Evolutionary conservation across 2,888 invertebrate species (phyloP).

Genomic region (Matsumyia berberina): DNA sequence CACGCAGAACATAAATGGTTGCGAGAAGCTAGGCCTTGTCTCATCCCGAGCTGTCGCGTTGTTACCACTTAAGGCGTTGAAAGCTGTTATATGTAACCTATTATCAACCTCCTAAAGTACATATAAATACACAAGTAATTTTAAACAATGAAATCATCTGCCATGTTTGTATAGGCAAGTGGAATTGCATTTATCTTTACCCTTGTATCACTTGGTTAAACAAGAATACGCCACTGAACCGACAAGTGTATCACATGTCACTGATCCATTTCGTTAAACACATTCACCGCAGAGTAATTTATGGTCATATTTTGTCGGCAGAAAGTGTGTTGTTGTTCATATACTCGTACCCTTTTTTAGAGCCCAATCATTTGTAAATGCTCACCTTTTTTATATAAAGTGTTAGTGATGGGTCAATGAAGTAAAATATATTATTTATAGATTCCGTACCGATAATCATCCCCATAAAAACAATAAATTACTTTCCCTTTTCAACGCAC

Average conservation of each 20-base stretch:
- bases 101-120: no score
- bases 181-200: background rate
- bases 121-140: no score
- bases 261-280: constrained; percentile 2
- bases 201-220: background rate
- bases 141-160: no score
- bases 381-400: constrained; percentile 27
- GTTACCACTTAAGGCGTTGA: no score
- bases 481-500: constrained; percentile 44
- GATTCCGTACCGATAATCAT: constrained; percentile 37
- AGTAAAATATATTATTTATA: constrained; percentile 46
- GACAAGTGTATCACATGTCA: constrained; percentile 26
- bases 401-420: constrained; percentile 46
- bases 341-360: background rate
- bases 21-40: no score
- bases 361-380: constrained; percentile 20
- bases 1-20: no score
- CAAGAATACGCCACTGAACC: background rate
- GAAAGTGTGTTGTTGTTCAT: no score
- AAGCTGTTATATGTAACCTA: no score
- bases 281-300: constrained; percentile 24
- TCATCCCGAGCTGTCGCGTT: no score
- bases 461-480: constrained; percentile 62
- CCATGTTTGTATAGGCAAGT: background rate
- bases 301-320: background rate